Conservation (phyloP, 2,113 vertebrate species). For the Mustelus asterias region DNA sequence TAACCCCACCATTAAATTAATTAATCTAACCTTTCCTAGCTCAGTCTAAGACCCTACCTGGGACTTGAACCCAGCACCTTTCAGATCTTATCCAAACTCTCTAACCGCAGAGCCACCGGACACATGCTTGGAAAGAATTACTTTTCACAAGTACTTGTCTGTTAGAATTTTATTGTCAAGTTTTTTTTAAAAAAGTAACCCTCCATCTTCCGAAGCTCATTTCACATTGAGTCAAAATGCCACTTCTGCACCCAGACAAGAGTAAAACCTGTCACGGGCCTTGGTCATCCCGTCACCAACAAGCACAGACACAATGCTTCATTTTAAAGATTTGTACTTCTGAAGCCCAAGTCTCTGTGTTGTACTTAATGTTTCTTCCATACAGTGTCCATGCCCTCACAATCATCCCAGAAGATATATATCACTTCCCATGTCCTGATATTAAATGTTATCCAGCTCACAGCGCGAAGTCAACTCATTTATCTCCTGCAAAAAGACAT, state of each 20-base stretch:
- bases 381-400: neutral
- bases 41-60: neutral
- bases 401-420: neutral
- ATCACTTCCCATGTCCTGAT: neutral
- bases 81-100: neutral
- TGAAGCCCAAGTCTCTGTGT: neutral
- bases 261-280: no score
- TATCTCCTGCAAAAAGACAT: no score
- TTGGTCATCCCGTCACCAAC: neutral
- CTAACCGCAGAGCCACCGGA: neutral
- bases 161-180: neutral
- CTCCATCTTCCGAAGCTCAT: no score
- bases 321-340: neutral
- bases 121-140: neutral
- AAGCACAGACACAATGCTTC: neutral
- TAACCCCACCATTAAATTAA: neutral
- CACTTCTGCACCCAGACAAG: no score
- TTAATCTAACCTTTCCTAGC: neutral
- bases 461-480: no score
- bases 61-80: slow-evolving; percentile 3
- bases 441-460: no score
- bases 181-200: no score
- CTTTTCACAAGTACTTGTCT: neutral
- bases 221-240: no score
- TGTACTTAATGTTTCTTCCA: neutral